phyloP scores from a whole-genome alignment of 2,113 vertebrate species.

The Poeciliopsis occidentalis region DNA sequence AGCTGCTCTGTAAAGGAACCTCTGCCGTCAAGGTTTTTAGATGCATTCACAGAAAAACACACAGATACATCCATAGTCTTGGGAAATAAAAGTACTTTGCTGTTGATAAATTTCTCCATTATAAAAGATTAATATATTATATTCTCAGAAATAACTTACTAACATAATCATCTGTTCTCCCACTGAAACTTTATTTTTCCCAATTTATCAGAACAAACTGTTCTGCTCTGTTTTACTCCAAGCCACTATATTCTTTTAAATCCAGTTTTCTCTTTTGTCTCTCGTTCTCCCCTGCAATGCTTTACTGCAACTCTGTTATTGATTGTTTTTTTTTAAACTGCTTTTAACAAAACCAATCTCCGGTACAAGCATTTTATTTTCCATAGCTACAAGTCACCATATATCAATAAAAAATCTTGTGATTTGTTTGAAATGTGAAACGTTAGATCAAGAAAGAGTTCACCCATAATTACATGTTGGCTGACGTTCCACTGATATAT shows the following conservation, averaged over 20 bases:
- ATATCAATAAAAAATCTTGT: neutral
- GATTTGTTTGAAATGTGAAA: neutral
- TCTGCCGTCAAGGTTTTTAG: neutral
- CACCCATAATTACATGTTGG: neutral
- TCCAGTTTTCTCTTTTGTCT: neutral
- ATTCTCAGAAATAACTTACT: neutral
- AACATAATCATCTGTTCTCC: neutral
- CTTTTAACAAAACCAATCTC: neutral
- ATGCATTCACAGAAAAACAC: neutral
- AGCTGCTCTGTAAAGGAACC: constrained; percentile 28
- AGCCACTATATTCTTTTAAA: constrained; percentile 1
- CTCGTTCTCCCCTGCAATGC: neutral
- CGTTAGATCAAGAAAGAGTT: too few species aligned
- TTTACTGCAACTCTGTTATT: neutral
- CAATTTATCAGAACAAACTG: neutral
- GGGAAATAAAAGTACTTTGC: neutral
- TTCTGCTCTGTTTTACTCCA: neutral
- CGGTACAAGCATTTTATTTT: neutral
- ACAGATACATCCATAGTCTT: neutral
- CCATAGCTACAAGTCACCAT: neutral
- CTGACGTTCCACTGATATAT: neutral
- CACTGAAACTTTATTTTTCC: neutral
- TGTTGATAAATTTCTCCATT: neutral
- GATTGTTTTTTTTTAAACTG: neutral
- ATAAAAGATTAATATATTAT: neutral